phyloP scores from a whole-genome alignment of 2,888 invertebrate species.

The Apotomis capreana region DNA sequence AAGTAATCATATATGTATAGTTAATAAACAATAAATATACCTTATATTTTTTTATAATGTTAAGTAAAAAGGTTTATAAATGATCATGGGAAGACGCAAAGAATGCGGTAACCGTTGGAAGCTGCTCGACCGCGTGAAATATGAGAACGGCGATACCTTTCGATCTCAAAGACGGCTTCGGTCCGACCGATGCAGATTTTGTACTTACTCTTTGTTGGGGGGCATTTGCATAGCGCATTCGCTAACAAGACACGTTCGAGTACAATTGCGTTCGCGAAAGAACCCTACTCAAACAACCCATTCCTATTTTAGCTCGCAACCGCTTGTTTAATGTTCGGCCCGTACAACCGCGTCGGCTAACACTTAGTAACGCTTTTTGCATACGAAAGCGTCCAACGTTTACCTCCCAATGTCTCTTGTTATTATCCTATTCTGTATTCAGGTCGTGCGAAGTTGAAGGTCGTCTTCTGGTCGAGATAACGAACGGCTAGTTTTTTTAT shows the following conservation, averaged over 20 bases:
- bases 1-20: too few species aligned
- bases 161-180: conserved; percentile 26
- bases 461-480: conserved; percentile 73
- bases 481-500: conserved; percentile 68
- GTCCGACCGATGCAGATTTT: conserved; percentile 36
- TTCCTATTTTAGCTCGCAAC: conserved; percentile 80
- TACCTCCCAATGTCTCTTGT: conserved; percentile 76
- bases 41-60: neutral
- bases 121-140: conserved; percentile 26
- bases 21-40: too few species aligned
- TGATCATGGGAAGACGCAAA: conserved; percentile 8
- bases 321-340: conserved; percentile 82
- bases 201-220: conserved; percentile 29
- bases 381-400: conserved; percentile 78
- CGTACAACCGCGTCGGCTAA: conserved; percentile 81
- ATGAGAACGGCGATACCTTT: conserved; percentile 21
- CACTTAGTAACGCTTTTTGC: conserved; percentile 81
- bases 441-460: conserved; percentile 73
- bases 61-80: neutral
- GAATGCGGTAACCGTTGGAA: conserved; percentile 28
- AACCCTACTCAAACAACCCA: conserved; percentile 83
- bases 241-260: conserved; percentile 81
- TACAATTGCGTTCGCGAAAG: conserved; percentile 82
- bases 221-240: conserved; percentile 79
- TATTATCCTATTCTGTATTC: conserved; percentile 79